phyloP scores from a whole-genome alignment of 2,888 invertebrate genomes.

The Drosophila mimica region DNA sequence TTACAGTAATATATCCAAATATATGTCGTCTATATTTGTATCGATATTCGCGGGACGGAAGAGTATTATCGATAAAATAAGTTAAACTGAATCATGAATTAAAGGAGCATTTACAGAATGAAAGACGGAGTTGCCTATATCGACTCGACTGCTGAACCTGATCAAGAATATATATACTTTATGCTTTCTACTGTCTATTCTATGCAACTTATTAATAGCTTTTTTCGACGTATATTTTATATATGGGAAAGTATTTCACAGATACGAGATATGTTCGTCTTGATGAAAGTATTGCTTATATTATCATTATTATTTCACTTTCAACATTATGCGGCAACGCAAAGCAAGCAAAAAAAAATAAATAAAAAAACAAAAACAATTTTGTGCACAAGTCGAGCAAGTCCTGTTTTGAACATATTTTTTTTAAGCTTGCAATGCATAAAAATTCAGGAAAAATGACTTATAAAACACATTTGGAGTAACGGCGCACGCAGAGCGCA shows the following conservation, averaged over 20 bases:
- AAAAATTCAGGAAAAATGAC: slow-evolving; percentile 58
- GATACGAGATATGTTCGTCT: neutral
- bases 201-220: neutral
- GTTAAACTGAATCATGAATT: neutral
- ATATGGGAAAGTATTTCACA: neutral
- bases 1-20: neutral
- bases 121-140: neutral
- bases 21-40: neutral
- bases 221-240: neutral
- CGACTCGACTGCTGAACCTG: neutral
- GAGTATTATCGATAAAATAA: neutral
- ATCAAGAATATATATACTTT: neutral
- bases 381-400: slow-evolving; percentile 5
- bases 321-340: neutral
- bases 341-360: no score
- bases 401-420: neutral
- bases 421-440: slow-evolving; percentile 19
- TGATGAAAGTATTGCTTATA: neutral
- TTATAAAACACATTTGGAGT: slow-evolving; percentile 63
- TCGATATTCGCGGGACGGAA: neutral
- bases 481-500: slow-evolving; percentile 10
- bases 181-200: neutral
- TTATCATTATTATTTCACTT: neutral
- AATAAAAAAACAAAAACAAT: neutral
- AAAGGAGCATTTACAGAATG: neutral